phyloP scores from a whole-genome alignment of 2,113 vertebrate genomes.

The Coptodon bakossiorum region DNA sequence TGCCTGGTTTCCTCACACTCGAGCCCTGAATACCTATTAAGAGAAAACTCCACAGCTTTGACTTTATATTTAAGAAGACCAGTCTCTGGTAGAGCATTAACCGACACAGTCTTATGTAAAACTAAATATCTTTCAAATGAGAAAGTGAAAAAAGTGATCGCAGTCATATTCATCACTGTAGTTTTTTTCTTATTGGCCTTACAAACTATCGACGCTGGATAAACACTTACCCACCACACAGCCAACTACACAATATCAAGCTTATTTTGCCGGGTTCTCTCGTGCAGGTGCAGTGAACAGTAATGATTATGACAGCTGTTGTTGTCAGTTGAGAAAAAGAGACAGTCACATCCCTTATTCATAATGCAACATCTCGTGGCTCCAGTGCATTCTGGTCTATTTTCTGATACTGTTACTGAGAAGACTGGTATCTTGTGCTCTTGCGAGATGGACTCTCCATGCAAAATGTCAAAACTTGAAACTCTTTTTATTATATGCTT shows the following conservation, averaged over 20 bases:
- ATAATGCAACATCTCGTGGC: background rate
- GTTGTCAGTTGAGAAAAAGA: slow-evolving; percentile 18
- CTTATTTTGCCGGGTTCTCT: background rate
- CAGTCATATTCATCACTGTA: background rate
- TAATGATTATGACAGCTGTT: slow-evolving; percentile 24
- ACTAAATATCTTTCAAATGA: background rate
- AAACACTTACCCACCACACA: background rate
- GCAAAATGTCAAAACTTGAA: background rate
- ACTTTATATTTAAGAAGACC: background rate
- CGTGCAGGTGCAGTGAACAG: background rate
- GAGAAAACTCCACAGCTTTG: background rate
- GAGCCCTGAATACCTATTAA: background rate
- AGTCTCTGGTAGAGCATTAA: background rate
- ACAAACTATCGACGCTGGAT: background rate
- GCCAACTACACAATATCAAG: background rate
- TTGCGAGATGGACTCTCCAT: background rate
- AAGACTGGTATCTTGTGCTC: slow-evolving; percentile 14
- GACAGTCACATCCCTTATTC: slow-evolving; percentile 23
- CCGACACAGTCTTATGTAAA: background rate
- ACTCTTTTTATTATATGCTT: background rate
- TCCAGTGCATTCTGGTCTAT: slow-evolving; percentile 29
- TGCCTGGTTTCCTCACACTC: background rate
- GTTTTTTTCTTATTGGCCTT: background rate
- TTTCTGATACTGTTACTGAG: slow-evolving; percentile 24
- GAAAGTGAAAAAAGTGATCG: background rate